Evolutionary conservation across 2,113 vertebrate genomes (phyloP), one percentile per base, ranked within the genome.

Genomic region (Colaptes auratus): DNA sequence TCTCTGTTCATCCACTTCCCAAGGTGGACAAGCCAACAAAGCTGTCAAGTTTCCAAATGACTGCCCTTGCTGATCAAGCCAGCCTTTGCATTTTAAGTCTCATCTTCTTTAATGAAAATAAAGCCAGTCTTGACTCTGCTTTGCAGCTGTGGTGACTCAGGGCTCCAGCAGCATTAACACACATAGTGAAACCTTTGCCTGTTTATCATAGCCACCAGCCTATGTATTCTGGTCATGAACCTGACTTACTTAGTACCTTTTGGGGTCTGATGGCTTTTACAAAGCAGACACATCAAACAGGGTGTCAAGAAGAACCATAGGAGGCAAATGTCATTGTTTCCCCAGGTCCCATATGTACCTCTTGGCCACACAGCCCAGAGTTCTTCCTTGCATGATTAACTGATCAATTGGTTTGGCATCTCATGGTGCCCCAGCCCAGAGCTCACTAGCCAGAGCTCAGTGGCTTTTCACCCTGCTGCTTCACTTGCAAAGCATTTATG

Each of bases 281-380:
- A 4, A 78, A 71, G 65, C 36, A 78, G 58, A 35, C 3, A 3
- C 5, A 6, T 42, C 3, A 12, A 93, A 30, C 21, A 84, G 27
- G 23, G 10, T 65, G 65, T 52, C 58, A 90, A 67, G 23, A 70
- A 55, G 19, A 92, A 36, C 35, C 10, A 35, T 31, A 18, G 59
- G 21, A 71, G 10, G 56, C 31, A 83, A 44, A 84, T n/a, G 46
- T 59, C 50, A 73, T 31, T 12, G 5, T 75, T 91, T 90, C 42
- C 48, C 31, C 15, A 0, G 0, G 33, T 83, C 42, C 61, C 18
- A n/a, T 35, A 23, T 0, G 0, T 16, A 8, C 10, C 15, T 85
- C n/a, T 84, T 2, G 30, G 80, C 36, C 80, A 67, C 0, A 0
- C 20, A 66, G 25, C 64, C 77, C 74, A 21, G 25, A 66, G 35